Base-by-base conservation (phyloP, 2,113 vertebrate species). In the Dinomys branickii region DNA sequence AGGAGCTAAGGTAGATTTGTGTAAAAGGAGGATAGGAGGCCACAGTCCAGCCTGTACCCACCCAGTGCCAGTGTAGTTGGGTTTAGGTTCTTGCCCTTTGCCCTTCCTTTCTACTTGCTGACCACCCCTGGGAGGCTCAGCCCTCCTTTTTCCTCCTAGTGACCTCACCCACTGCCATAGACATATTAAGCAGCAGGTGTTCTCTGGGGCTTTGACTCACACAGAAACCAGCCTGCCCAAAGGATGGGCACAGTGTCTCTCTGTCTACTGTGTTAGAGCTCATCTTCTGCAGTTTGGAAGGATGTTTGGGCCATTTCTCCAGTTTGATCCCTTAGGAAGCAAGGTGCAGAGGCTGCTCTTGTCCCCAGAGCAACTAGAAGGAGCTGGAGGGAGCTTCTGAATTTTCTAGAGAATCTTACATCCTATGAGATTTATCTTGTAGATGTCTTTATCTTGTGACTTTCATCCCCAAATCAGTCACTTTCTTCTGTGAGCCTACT, bases 111-210 rank as follows among this genome's bases (percentile, higher is more conserved):
- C 10, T 24, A 2, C 5, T 8, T 20, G 4, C 67, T 80, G 28
- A 78, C 26, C 28, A 78, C 5, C 5, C 30, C 44, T 59, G 41
- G 12, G 63, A 58, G n/a, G 19, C 50, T 65, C 14, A 8, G 7
- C 47, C 33, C 63, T 41, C 56, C 12, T 47, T 47, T 63, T n/a
- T n/a, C 20, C 33, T 69, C 24, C 19, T 83, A 6, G 8, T 22
- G 24, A n/a, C 7, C 16, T 71, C 4, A 0, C 54, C 61, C 33
- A 52, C 77, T 82, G 35, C 52, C 8, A 4, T 35, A 73, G 56
- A 52, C 8, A 9, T 1, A 11, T 56, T 58, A 22, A 19, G 17
- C 7, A 38, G 33, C 50, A 38, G 65, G 7, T 0, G 0, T 19
- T n/a, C 16, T 2, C 38, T 69, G 8, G 17, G 22, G 59, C n/a